A percentile compares a stretch with the other conserved stretches of the same genome.
phyloP scores from a whole-genome alignment of 2,888 invertebrate genomes.

The Acanthosepion esculentum region DNA sequence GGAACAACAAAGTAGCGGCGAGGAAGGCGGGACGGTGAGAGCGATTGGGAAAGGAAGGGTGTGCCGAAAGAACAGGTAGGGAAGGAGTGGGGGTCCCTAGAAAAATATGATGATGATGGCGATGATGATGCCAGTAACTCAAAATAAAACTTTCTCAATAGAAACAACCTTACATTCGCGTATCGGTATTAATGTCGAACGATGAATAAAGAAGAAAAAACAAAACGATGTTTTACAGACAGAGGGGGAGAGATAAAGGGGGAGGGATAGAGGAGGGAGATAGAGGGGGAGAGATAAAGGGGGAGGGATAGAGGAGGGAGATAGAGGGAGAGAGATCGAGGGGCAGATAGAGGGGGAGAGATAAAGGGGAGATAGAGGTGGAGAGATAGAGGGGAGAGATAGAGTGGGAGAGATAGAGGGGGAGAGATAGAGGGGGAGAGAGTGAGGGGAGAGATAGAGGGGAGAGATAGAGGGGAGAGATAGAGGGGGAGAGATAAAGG shows the following conservation, averaged over 20 bases:
- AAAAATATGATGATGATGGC: neutral
- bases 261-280: neutral
- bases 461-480: neutral
- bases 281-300: too few species aligned
- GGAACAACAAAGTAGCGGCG: too few species aligned
- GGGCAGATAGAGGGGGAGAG: neutral
- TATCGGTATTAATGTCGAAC: neutral
- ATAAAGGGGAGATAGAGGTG: neutral
- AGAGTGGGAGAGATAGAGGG: neutral
- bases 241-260: neutral
- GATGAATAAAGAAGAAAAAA: neutral
- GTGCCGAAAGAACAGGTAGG: neutral
- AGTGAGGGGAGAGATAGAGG: neutral
- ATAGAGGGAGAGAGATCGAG: too few species aligned
- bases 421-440: too few species aligned
- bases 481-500: too few species aligned
- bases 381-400: too few species aligned
- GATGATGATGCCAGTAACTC: neutral
- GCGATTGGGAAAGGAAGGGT: neutral
- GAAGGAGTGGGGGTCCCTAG: fast-evolving
- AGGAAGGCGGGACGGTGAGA: neutral
- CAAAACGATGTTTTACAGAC: neutral
- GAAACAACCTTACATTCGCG: neutral
- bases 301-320: too few species aligned
- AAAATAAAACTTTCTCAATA: neutral